Base-by-base conservation (phyloP, 37 sponge, comb jelly and placozoan genomes). In the Ephydatia muelleri region DNA sequence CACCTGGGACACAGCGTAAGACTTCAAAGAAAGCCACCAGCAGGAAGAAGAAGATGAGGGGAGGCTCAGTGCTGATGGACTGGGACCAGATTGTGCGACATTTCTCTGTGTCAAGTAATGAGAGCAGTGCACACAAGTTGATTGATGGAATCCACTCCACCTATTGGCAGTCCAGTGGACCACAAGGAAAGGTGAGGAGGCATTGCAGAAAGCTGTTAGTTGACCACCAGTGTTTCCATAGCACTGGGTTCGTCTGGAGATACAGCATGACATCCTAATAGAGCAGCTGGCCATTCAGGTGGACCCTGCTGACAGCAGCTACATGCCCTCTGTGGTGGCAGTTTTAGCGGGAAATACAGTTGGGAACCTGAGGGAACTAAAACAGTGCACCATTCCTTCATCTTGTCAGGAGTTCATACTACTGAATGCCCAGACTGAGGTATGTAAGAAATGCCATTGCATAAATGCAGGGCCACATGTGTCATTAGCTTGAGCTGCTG, bases 171-270 rank as follows among this genome's bases (percentile, higher is more conserved):
- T 93, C 94, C 38, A 89, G 90, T 88, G 96, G 96, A 49, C 83
- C 83, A 25, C 96, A 93, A 85, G 95, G 95, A 75, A 96, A 91
- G 89, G 95, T 93, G 23, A 3, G 48, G 8, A 2, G 30, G 29
- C 40, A 35, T 22, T 65, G 30, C 25, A 19, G 29, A 70, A 70
- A 30, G 71, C 49, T 49, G 27, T 49, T 49, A 32, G 27, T 79
- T 40, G 27, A 11, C 71, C 71, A n/a, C n/a, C n/a, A n/a, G n/a
- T 68, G 69, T 21, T 86, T 23, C 28, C 49, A 22, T 65, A 92
- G 91, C 97, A 97, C 84, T 97, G 97, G 97, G 80, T 97, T n/a
- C 88, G 89, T 22, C 65, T 97, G 78, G 95, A 97, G 80, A 80
- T 97, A 3, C 93, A 93, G 35, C 93, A 75, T 19, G 91, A 92